These are phyloP conservation scores for Calypte anna DNA, from an alignment of 2,113 vertebrate genomes.

Conservation along the genomic window DNA sequence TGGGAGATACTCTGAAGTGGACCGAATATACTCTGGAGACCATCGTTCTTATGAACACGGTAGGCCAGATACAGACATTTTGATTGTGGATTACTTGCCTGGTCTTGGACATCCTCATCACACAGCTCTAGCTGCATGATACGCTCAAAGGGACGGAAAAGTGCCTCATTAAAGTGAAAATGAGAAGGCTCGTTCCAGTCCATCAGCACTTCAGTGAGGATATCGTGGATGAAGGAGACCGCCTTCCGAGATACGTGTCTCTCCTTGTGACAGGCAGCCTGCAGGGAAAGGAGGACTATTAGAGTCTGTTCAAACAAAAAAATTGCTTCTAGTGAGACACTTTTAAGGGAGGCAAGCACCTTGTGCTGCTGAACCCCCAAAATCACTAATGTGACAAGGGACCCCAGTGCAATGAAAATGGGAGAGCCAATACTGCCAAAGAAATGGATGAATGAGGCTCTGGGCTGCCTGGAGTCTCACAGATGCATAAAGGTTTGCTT, in stretches of 20 bases:
- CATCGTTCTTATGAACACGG: not conserved
- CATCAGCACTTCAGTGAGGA: conserved; percentile 91
- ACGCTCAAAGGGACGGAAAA: conserved; percentile 95
- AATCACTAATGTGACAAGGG: not conserved
- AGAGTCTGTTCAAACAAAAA: not conserved
- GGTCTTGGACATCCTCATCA: conserved; percentile 97
- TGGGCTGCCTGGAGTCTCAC: not conserved
- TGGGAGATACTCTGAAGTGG: not conserved
- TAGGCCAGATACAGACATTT: not conserved
- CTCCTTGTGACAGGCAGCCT: conserved; percentile 96
- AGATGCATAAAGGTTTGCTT: not conserved
- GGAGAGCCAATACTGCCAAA: not conserved
- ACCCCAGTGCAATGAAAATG: not conserved
- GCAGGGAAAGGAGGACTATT: not conserved
- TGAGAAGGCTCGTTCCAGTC: conserved; percentile 92
- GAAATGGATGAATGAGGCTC: not conserved
- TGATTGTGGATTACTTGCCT: conserved; percentile 76
- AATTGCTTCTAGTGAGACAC: not conserved
- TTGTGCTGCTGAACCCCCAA: not conserved
- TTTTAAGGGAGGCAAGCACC: not conserved
- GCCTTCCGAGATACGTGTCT: conserved; percentile 96
- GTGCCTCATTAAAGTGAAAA: conserved; percentile 94
- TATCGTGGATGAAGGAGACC: conserved; percentile 96
- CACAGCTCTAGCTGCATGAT: conserved; percentile 98
- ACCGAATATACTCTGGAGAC: not conserved